Evolutionary conservation across 1,140 invertebrate genomes (phyloP), one percentile per base, ranked within the genome.

Genomic region (Adoxophyes honmai): DNA sequence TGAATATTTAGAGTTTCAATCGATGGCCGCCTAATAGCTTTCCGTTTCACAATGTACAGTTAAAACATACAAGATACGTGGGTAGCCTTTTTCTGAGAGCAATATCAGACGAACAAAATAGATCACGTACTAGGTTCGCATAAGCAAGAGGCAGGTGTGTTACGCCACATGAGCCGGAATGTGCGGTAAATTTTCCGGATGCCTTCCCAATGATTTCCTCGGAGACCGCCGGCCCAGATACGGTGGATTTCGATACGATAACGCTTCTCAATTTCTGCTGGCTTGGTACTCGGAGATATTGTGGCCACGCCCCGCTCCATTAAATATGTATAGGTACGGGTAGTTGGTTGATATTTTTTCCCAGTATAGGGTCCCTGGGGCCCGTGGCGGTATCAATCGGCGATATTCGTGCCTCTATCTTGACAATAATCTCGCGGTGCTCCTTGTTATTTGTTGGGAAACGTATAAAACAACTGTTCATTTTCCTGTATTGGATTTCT

Each of bases 161-260:
- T 77, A 70, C 75, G 75, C 75, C 73, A 74, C 75, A 72, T 78
- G 68, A 75, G 74, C 63, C 72, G 76, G 74, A 78, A 77, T 80
- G 79, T 64, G 77, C 83, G 81, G 77, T 86, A 85, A 86, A 92
- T 92, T 92, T 92, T 92, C 89, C 91, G 84, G 90, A 90, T 91
- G 91, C 91, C 91, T 92, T 92, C 90, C 91, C 91, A 91, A 92
- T 92, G 91, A 92, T 92, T 92, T 92, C 92, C 92, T 92, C 88
- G 75, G 91, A 92, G 92, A 92, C 85, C 80, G 71, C 79, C 79
- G 76, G 73, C 71, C 76, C 73, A 81, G 80, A 83, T 83, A 81
- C 78, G 61, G 68, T 66, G 75, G 81, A 81, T 81, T 83, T 77
- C 77, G 75, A 83, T 83, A 81, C 75, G 78, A 86, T 86, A 87